These are phyloP conservation scores for Trachelus troglodyta DNA, from an alignment of 2,888 invertebrate species.

Conservation along the genomic window DNA sequence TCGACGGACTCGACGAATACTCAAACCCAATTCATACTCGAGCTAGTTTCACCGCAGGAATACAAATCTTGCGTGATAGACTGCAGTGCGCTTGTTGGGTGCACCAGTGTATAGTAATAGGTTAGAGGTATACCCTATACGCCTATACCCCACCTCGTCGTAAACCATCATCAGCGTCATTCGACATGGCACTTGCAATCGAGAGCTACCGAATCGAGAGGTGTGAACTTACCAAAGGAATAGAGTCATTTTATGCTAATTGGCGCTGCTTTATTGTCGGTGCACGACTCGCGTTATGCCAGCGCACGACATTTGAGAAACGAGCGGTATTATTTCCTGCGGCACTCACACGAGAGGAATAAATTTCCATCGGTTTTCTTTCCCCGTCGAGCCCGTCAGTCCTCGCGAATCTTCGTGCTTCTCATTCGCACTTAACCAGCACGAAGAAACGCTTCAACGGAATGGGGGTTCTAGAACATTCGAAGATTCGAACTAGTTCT, in stretches of 20 bases:
- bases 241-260: slow-evolving; percentile 12
- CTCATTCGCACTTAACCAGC: too few species aligned
- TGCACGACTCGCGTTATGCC: slow-evolving; percentile 1
- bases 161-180: neutral
- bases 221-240: slow-evolving; percentile 4
- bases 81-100: neutral
- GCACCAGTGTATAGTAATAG: too few species aligned
- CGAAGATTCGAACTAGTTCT: too few species aligned
- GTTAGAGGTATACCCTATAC: neutral
- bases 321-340: neutral
- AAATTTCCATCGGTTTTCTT: slow-evolving; percentile 5
- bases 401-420: slow-evolving; percentile 1
- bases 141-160: neutral
- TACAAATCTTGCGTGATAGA: neutral
- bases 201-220: neutral
- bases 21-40: neutral
- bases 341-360: neutral
- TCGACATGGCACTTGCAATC: neutral
- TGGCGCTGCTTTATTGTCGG: slow-evolving; percentile 3
- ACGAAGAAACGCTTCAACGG: too few species aligned
- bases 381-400: neutral
- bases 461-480: too few species aligned
- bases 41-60: neutral
- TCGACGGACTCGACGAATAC: neutral
- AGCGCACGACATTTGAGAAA: slow-evolving; percentile 2